These are phyloP conservation scores for Frieseomelitta varia DNA, from an alignment of 1,140 invertebrate species.

Conservation along the genomic window DNA sequence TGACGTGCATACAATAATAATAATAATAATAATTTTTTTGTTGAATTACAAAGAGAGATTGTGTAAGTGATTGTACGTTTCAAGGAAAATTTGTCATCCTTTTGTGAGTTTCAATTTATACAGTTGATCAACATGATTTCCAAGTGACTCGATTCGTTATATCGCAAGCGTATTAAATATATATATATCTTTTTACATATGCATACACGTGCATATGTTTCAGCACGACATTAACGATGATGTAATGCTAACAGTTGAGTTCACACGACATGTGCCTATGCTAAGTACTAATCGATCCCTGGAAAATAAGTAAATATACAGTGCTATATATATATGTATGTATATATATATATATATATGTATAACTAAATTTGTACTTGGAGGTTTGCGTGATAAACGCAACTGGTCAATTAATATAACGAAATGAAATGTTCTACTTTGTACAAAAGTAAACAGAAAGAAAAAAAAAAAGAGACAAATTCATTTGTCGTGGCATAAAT, in stretches of 20 bases:
- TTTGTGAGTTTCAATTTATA: too few species aligned
- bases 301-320: not conserved
- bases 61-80: too few species aligned
- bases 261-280: not conserved
- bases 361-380: constrained; percentile 29
- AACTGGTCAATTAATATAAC: constrained; percentile 48
- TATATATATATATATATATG: too few species aligned
- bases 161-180: not conserved
- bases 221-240: constrained; percentile 34
- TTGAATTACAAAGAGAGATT: too few species aligned
- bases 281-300: constrained; percentile 23
- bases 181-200: not conserved
- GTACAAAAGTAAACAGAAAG: constrained; percentile 61
- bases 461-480: constrained; percentile 52
- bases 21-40: too few species aligned
- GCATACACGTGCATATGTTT: not conserved
- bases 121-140: too few species aligned
- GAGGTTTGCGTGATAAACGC: constrained; percentile 45
- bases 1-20: too few species aligned
- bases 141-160: not conserved
- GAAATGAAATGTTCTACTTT: constrained; percentile 68
- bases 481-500: constrained; percentile 57
- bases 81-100: too few species aligned
- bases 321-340: not conserved
- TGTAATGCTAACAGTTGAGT: constrained; percentile 37